Evolutionary conservation across 2,797 vertebrate species (phyloP).

Genomic region (Galaxias olidus): DNA sequence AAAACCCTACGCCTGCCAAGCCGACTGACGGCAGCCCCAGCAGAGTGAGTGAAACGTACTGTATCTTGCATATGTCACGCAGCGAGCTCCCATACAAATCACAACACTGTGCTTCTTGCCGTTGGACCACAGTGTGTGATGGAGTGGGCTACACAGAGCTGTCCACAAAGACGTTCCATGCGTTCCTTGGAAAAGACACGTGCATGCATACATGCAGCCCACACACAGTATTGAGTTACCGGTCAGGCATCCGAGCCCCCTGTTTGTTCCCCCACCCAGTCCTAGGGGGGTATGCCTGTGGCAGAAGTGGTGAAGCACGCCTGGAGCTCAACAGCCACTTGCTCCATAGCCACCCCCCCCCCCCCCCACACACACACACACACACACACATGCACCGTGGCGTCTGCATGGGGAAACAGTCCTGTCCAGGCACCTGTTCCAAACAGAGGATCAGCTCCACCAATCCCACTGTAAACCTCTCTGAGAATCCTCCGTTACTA

Average conservation of each 20-base stretch:
- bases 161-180: conserved; percentile 67
- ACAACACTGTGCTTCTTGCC: conserved; percentile 27
- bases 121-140: conserved; percentile 25
- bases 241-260: conserved; percentile 52
- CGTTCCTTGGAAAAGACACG: conserved; percentile 60
- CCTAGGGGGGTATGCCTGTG: conserved; percentile 18
- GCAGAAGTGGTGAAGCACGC: conserved; percentile 37
- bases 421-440: conserved; percentile 60
- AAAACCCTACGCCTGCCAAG: conserved; percentile 39
- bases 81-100: conserved; percentile 33
- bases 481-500: conserved; percentile 31
- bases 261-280: conserved; percentile 43
- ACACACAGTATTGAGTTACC: conserved; percentile 67
- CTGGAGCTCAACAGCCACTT: conserved; percentile 16
- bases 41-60: conserved; percentile 46
- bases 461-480: conserved; percentile 29
- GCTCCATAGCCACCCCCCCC: conserved; percentile 30
- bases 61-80: conserved; percentile 55
- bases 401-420: conserved; percentile 20
- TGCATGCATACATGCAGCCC: conserved; percentile 51
- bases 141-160: conserved; percentile 30
- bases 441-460: conserved; percentile 36
- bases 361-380: too few species aligned
- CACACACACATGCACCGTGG: conserved; percentile 27
- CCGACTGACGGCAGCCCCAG: conserved; percentile 33